Base-by-base conservation (phyloP, 2,888 invertebrate genomes). In the Torymus tubicola region DNA sequence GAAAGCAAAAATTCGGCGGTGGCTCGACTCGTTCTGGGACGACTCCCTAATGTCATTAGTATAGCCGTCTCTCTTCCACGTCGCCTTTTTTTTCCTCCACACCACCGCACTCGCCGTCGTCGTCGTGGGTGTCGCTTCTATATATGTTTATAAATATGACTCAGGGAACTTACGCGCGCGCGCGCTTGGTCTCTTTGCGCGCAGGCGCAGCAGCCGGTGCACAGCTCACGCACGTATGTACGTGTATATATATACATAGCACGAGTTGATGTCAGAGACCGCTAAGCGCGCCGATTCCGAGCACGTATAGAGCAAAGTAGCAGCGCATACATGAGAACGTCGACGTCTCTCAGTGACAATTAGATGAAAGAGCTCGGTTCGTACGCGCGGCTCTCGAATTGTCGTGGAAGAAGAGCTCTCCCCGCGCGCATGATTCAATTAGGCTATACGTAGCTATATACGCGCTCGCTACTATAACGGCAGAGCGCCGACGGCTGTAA, bases 91-190 rank as follows among this genome's bases (percentile, higher is more conserved):
- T 64, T 64, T 8, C 31, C 31, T 31, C 8, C 3, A 5, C 8
- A 8, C 31, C 31, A 31, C 31, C 31, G 31, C 31, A 31, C 31
- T 8, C 31, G 31, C 31, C 31, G 31, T 31, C 31, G 31, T 31
- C 31, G 31, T 31, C 79, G 74, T 74, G 74, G 57, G 63, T 79
- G 69, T 79, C 68, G 57, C 50, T 18, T 64, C 31, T 18, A 18
- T 50, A 64, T 69, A n/a, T n/a, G 79, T 71, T 80, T 80, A 75
- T 75, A 80, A 80, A 80, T 80, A 71, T 80, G 75, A 80, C 75
- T 80, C 80, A 74, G 61, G 31, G 31, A 31, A 31, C 31, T 31
- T 31, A n/a, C n/a, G n/a, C n/a, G n/a, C n/a, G 31, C 31, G 31
- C 31, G 31, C 31, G 3, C 31, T 31, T 8, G 31, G 31, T 31